Base-by-base conservation (phyloP, 2,113 vertebrate species). In the Drymodes brunneopygia region DNA sequence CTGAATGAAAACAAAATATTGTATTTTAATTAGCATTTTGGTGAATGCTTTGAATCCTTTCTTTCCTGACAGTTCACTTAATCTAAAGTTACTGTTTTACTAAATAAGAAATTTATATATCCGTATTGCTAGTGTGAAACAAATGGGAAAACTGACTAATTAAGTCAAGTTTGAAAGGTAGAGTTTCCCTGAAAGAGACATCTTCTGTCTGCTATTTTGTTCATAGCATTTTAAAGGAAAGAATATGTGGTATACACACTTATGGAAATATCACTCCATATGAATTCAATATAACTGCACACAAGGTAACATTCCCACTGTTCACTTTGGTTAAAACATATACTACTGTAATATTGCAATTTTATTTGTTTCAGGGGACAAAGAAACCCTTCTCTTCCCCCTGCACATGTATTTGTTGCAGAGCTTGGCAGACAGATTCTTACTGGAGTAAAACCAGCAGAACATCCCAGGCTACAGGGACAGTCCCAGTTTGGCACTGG, bases 401-500 rank as follows among this genome's bases (percentile, higher is more conserved):
- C 24, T 61, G 36, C 31, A 51, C n/a, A 57, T 0, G 0, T 51
- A 24, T 38, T 70, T 73, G 27, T 25, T 33, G 21, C 36, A 33
- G 47, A 42, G 12, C 44, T 64, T 65, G 21, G 22, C 44, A 60
- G 48, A 24, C 19, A 27, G 50, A 69, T 17, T 60, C 11, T 22
- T 45, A 48, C 44, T 6, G 15, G 58, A 4, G 7, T n/a, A 57
- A 72, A 72, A 14, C 3, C 64, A 60, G 58, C 5, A 4, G 5
- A 48, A 24, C 6, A 14, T 18, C 38, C 25, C 40, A 6, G 10
- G 22, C 23, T 40, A 5, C 0, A 1, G 2, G 1, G 11, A 7
- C 7, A 7, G 35, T 17, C 12, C 24, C 21, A 2, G 0, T 23
- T 4, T 27, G 40, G 64, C 48, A 40, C 11, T 44, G 38, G 0